phyloP scores from a whole-genome alignment of 2,888 invertebrate species.

The Rutpela maculata region DNA sequence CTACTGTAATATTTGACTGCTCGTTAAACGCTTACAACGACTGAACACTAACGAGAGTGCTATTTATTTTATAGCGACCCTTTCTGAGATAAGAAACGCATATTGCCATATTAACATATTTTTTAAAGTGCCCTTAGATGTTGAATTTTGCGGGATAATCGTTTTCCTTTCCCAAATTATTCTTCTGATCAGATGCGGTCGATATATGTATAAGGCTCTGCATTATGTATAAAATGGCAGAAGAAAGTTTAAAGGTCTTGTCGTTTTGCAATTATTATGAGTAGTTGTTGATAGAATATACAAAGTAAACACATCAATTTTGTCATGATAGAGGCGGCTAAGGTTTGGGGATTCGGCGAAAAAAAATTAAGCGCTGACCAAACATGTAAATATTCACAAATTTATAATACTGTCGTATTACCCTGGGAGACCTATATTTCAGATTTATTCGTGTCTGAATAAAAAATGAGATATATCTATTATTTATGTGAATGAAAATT shows the following conservation, averaged over 20 bases:
- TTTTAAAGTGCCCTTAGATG: neutral
- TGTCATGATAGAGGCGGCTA: neutral
- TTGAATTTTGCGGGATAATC: neutral
- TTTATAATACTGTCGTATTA: neutral
- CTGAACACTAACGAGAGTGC: neutral
- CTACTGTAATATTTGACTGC: neutral
- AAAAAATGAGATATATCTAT: no score
- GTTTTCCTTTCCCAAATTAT: slow-evolving; percentile 11
- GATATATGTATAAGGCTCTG: slow-evolving; percentile 40
- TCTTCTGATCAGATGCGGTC: slow-evolving; percentile 22
- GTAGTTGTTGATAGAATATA: slow-evolving; percentile 35
- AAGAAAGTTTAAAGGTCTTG: slow-evolving; percentile 38
- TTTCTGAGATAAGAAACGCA: neutral
- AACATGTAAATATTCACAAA: slow-evolving; percentile 5
- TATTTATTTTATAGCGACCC: slow-evolving; percentile 2
- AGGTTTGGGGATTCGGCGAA: neutral
- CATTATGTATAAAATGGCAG: slow-evolving; percentile 41
- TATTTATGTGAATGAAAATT: no score
- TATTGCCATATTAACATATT: neutral
- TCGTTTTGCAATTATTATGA: slow-evolving; percentile 43
- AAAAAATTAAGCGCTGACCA: neutral
- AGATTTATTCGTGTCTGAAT: neutral
- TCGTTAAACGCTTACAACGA: neutral
- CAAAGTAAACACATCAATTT: slow-evolving; percentile 37
- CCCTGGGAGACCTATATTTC: neutral